These are phyloP conservation scores for Lottia scabra DNA, from an alignment of 2,888 invertebrate genomes.

Conservation along the genomic window DNA sequence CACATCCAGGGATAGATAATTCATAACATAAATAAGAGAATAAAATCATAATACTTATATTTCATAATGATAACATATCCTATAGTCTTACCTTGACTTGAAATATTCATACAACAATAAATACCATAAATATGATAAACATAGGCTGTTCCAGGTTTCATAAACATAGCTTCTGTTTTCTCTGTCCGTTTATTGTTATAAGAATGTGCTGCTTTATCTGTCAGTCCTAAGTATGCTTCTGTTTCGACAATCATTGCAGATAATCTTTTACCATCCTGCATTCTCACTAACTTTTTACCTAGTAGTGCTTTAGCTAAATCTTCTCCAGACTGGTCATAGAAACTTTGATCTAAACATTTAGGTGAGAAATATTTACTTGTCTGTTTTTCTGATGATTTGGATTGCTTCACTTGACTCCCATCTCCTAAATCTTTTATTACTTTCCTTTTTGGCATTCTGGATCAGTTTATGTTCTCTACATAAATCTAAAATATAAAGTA, in stretches of 20 bases:
- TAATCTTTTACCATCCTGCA: slow-evolving; percentile 69
- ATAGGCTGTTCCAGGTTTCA: slow-evolving; percentile 79
- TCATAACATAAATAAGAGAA: too few relatives aligned
- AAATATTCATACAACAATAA: slow-evolving; percentile 82
- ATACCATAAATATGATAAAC: slow-evolving; percentile 82
- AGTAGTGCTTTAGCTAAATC: slow-evolving; percentile 74
- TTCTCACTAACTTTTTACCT: slow-evolving; percentile 76
- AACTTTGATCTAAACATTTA: slow-evolving; percentile 34
- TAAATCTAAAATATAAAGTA: too few relatives aligned
- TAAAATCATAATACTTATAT: too few relatives aligned
- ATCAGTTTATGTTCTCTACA: too few relatives aligned
- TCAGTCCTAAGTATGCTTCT: slow-evolving; percentile 78
- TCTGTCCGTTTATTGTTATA: slow-evolving; percentile 74
- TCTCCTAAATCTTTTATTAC: too few relatives aligned
- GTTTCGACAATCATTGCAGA: slow-evolving; percentile 80
- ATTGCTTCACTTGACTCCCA: too few relatives aligned
- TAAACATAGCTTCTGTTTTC: slow-evolving; percentile 79
- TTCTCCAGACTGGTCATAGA: slow-evolving; percentile 58
- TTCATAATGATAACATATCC: too few relatives aligned
- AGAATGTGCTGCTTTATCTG: slow-evolving; percentile 79
- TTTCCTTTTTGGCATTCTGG: too few relatives aligned
- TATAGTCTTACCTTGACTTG: slow-evolving; percentile 73
- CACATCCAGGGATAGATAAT: too few relatives aligned
- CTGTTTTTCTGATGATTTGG: too few relatives aligned
- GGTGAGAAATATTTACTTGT: neutral